phyloP scores from a whole-genome alignment of 23 tunicate genomes.

The Trididemnum miniatum region DNA sequence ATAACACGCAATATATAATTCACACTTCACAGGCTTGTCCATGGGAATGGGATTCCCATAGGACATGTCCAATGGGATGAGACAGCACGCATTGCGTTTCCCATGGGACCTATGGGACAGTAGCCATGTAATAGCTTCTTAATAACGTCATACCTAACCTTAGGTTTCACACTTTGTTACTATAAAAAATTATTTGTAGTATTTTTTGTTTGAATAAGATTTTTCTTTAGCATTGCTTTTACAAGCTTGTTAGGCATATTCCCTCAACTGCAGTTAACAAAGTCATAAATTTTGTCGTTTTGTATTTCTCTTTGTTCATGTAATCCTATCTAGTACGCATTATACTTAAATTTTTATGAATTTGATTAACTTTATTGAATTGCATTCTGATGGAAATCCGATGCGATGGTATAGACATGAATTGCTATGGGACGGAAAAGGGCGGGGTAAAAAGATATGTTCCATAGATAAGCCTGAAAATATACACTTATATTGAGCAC shows the following conservation, averaged over 20 bases:
- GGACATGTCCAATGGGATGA: background rate
- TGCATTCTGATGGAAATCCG: background rate
- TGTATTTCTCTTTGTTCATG: background rate
- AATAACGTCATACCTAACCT: background rate
- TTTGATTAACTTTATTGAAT: background rate
- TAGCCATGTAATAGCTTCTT: background rate
- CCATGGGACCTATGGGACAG: background rate
- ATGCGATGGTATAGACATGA: background rate
- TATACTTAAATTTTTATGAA: background rate
- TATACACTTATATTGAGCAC: background rate
- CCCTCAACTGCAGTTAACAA: background rate
- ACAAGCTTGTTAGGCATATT: background rate
- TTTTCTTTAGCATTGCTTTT: background rate
- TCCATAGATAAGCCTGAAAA: background rate
- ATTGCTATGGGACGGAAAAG: background rate
- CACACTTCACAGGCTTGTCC: constrained; percentile 1
- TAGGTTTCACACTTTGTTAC: background rate
- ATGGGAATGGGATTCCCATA: too few species aligned
- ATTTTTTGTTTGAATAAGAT: too few species aligned
- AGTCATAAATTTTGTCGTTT: background rate
- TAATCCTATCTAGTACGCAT: background rate
- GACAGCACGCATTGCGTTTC: background rate
- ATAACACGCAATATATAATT: background rate
- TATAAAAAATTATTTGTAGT: too few species aligned
- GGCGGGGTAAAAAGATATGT: background rate